Percentiles rank a stretch among this genome's conserved stretches.
These are phyloP conservation scores for Solenopsis fugax DNA, from an alignment of 1,140 invertebrate genomes.

Conservation along the genomic window DNA sequence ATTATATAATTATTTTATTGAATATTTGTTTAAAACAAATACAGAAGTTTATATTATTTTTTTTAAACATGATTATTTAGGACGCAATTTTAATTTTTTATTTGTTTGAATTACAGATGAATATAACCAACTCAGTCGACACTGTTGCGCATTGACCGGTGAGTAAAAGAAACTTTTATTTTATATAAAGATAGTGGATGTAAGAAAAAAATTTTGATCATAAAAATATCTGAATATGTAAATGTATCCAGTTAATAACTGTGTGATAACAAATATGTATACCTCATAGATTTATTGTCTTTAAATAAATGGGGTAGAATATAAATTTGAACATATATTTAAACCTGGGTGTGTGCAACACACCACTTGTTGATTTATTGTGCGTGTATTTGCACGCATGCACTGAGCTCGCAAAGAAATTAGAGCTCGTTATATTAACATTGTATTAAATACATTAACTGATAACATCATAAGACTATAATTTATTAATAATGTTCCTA, in stretches of 20 bases:
- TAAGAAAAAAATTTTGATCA: background rate
- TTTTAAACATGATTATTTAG: background rate
- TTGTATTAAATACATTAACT: background rate
- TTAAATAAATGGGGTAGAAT: too few relatives aligned
- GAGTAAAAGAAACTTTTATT: background rate
- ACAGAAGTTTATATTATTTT: background rate
- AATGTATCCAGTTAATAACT: background rate
- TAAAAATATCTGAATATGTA: background rate
- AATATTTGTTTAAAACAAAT: background rate
- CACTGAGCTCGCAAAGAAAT: too few relatives aligned
- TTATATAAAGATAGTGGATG: background rate
- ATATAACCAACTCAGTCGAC: background rate
- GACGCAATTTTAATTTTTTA: background rate
- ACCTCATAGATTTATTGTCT: too few relatives aligned
- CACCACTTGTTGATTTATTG: too few relatives aligned
- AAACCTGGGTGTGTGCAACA: too few relatives aligned
- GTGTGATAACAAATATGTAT: background rate
- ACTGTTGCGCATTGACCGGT: background rate
- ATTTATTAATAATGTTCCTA: background rate
- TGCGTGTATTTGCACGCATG: too few relatives aligned
- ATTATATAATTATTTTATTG: conserved; percentile 1
- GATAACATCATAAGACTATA: background rate
- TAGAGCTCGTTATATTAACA: too few relatives aligned
- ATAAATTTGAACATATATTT: too few relatives aligned
- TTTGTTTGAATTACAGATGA: conserved; percentile 1